Evolutionary conservation across 2,888 invertebrate species (phyloP).

Genomic region (Harmothoe impar): DNA sequence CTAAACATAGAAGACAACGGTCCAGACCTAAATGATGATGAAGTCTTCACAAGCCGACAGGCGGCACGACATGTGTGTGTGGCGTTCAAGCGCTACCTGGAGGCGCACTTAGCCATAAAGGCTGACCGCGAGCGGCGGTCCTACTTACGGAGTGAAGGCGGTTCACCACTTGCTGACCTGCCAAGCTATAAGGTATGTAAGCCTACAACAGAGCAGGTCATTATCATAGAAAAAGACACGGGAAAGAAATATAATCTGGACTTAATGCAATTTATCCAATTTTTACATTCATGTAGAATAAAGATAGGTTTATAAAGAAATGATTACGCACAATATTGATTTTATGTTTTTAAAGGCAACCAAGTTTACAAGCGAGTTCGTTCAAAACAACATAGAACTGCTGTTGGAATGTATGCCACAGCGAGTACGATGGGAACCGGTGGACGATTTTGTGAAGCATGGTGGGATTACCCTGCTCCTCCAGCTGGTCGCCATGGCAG

Average conservation of each 20-base stretch:
- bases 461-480: slow-evolving; percentile 69
- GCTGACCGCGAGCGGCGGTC: slow-evolving; percentile 87
- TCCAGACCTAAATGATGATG: slow-evolving; percentile 89
- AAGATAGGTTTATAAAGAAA: no score
- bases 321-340: no score
- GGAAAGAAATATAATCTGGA: no score
- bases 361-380: slow-evolving; percentile 89
- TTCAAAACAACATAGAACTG: slow-evolving; percentile 93
- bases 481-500: slow-evolving; percentile 93
- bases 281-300: no score
- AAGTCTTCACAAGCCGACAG: slow-evolving; percentile 94
- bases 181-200: slow-evolving; percentile 84
- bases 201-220: no score
- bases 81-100: slow-evolving; percentile 94
- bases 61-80: slow-evolving; percentile 95
- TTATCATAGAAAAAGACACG: no score
- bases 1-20: slow-evolving; percentile 88
- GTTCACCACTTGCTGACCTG: slow-evolving; percentile 84
- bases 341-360: slow-evolving; percentile 83
- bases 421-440: slow-evolving; percentile 93
- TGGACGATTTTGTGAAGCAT: slow-evolving; percentile 87
- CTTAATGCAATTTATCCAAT: no score
- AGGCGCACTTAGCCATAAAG: slow-evolving; percentile 93
- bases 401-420: slow-evolving; percentile 90
- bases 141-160: slow-evolving; percentile 82